Evolutionary conservation across 2,888 invertebrate species (phyloP), one percentile per base, ranked within the genome.

Genomic region (Sthenelais limicola): DNA sequence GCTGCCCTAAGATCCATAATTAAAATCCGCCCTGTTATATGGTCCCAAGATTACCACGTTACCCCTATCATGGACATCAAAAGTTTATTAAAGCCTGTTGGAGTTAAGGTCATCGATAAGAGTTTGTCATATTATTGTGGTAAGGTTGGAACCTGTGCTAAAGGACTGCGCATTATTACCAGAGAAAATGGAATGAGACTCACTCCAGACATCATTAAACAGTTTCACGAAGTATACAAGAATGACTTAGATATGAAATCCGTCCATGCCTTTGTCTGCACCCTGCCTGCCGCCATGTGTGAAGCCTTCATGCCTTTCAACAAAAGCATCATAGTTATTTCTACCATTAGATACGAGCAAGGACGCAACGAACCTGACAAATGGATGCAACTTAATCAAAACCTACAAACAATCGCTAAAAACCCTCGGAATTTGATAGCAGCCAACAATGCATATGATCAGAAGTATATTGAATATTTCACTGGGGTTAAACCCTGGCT

Each of bases 371-470:
- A 76, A 33, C 71, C 75, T 5, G 72, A 70, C 12, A 73, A 73
- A 33, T 78, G 78, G 78, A 30, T 30, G 12, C 38, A 56, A 18
- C 68, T 77, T 7, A 78, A 78, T 43, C 28, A 35, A n/a, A 51
- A 78, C 7, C 69, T 78, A 3, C 18, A 62, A 21, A 48, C 56
- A 24, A 72, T 77, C 15, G 48, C 74, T 21, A 30, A 38, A 12
- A 26, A 73, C 26, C 49, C 70, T 21, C 32, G 49, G 30, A 77
- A 73, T 48, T 47, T 80, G 26, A 49, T 80, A 18, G 80, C 77
- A 24, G 80, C 79, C n/a, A 80, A 80, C 56, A 80, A 80, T 62
- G 68, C 80, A 9, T 80, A 80, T 49, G 80, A 80, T 56, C 76
- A 77, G 7, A 76, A 78, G 52, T 80, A 80, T 72, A 77, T 80